A percentile compares a stretch with the other conserved stretches of the same genome.
Conservation (phyloP, 2,888 invertebrate species). For the Empis livida region DNA sequence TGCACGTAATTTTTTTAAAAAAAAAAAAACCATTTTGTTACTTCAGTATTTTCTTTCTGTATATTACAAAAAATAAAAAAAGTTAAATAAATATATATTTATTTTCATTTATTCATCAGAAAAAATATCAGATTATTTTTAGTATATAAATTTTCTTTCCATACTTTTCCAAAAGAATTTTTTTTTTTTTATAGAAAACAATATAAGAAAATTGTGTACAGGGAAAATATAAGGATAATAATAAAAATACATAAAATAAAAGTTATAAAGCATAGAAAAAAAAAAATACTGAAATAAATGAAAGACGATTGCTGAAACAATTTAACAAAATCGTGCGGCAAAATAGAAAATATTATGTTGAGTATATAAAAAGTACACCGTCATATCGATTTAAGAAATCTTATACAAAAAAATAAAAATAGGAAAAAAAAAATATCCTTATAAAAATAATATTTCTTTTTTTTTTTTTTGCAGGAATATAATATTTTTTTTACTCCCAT, state of each 20-base stretch:
- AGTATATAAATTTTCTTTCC: no score
- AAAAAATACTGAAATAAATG: not conserved
- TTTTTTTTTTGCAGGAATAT: not conserved
- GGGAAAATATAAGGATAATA: not conserved
- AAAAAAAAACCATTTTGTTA: no score
- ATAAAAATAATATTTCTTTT: not conserved
- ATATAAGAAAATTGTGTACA: no score
- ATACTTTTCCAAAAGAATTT: no score
- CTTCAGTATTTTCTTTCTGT: no score
- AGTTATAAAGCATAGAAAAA: not conserved
- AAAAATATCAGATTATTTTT: no score
- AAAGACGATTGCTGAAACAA: constrained; percentile 8
- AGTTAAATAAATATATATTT: no score
- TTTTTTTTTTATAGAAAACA: no score
- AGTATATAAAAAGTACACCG: not conserved
- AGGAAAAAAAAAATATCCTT: constrained; percentile 1
- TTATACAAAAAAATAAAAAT: not conserved
- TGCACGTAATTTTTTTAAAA: no score
- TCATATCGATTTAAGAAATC: not conserved
- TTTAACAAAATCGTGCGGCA: constrained; percentile 9
- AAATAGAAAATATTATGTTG: not conserved
- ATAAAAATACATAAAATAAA: not conserved
- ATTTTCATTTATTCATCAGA: no score
- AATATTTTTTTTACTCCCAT: not conserved
- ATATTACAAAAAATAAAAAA: no score